Evolutionary conservation across 1,140 invertebrate genomes (phyloP).

Genomic region (Neelides sp.): DNA sequence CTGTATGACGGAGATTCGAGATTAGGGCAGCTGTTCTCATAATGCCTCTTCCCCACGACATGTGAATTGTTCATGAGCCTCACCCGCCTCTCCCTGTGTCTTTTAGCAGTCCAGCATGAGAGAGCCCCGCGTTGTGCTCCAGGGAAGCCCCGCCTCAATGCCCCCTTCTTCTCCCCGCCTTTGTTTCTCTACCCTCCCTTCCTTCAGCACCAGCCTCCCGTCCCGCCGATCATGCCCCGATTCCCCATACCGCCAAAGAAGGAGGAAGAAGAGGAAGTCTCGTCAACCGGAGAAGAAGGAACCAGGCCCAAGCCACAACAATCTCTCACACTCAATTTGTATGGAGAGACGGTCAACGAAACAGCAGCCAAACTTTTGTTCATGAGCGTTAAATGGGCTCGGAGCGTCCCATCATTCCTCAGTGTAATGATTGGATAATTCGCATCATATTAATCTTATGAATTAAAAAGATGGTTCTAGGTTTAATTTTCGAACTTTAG

Average conservation of each 20-base stretch:
- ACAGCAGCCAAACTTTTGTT: conserved; percentile 64
- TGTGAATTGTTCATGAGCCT: no score
- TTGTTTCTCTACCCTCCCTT: conserved; percentile 28
- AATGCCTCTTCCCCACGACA: no score
- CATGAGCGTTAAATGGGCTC: conserved; percentile 59
- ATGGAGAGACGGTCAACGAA: conserved; percentile 52
- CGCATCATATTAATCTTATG: not conserved
- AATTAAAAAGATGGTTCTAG: not conserved
- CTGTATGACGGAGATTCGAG: no score
- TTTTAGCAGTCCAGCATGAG: conserved; percentile 78
- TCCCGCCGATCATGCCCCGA: conserved; percentile 5
- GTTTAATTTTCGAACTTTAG: conserved; percentile 34
- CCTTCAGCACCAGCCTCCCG: conserved; percentile 10
- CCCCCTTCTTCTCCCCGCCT: conserved; percentile 31
- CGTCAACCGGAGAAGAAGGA: not conserved
- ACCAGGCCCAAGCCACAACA: conserved; percentile 1
- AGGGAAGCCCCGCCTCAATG: conserved; percentile 32
- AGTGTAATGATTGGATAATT: conserved; percentile 40
- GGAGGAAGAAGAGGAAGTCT: not conserved
- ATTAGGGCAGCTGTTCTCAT: no score
- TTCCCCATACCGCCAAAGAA: not conserved
- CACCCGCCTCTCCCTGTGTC: no score
- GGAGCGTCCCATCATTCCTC: conserved; percentile 57
- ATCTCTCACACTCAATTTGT: conserved; percentile 14
- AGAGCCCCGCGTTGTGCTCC: conserved; percentile 52